Percentiles rank a stretch among this genome's conserved stretches.
phyloP scores from a whole-genome alignment of 2,113 vertebrate species.

The Paracanthobrama guichenoti region DNA sequence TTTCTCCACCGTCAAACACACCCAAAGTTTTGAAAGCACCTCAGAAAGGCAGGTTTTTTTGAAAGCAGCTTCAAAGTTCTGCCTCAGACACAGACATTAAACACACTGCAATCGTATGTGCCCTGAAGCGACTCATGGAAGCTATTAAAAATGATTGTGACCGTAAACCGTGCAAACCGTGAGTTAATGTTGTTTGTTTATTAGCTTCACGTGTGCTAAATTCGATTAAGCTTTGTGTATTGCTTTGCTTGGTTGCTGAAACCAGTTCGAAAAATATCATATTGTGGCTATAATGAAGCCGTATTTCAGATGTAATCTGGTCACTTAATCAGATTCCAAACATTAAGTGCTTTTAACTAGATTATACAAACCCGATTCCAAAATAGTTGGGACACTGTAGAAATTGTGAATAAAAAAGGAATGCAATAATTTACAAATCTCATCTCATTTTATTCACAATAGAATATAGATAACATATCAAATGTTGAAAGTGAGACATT shows the following conservation, averaged over 20 bases:
- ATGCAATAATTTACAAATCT: too few relatives aligned
- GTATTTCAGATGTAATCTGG: background rate
- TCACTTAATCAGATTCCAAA: too few relatives aligned
- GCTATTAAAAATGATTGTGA: slow-evolving; percentile 67
- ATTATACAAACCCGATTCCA: too few relatives aligned
- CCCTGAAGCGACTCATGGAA: slow-evolving; percentile 65
- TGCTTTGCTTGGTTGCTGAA: background rate
- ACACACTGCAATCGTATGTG: slow-evolving; percentile 50
- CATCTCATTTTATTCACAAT: too few relatives aligned
- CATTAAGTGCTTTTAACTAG: too few relatives aligned
- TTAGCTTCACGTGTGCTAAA: background rate
- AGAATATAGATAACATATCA: too few relatives aligned
- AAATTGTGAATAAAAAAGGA: too few relatives aligned
- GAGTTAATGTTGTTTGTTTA: background rate
- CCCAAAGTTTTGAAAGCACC: slow-evolving; percentile 26
- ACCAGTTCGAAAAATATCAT: background rate
- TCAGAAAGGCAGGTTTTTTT: background rate
- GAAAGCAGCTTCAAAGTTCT: slow-evolving; percentile 18
- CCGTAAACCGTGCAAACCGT: slow-evolving; percentile 33
- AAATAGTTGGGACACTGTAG: too few relatives aligned
- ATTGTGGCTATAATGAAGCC: background rate
- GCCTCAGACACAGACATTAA: slow-evolving; percentile 19
- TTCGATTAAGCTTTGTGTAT: background rate
- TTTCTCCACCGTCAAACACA: background rate
- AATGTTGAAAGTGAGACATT: too few relatives aligned